Base-by-base conservation (phyloP, 2,888 invertebrate genomes). In the Masnerella sp. region DNA sequence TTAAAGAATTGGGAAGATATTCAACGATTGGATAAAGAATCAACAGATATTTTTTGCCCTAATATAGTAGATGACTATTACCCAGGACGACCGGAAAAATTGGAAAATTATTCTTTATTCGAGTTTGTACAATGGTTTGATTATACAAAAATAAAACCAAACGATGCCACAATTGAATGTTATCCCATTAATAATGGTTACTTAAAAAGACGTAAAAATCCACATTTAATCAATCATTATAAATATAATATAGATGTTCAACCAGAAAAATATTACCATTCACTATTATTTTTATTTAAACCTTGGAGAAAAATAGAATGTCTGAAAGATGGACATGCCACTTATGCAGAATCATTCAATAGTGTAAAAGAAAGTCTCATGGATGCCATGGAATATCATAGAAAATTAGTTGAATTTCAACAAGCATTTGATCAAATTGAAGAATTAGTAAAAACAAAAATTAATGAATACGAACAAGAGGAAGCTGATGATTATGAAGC, bases 21-120 rank as follows among this genome's bases (percentile, higher is more conserved):
- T 9, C 25, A 56, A 56, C 25, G 49, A 8, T 38, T 78, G 14
- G 14, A 51, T 32, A 11, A 15, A 11, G 52, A 79, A 5, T 81
- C 82, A 28, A 78, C 75, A 9, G 77, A 82, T 51, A 77, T 82
- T 32, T 83, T 78, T 71, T 81, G 67, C 64, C 77, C 61, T 2
- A 77, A 75, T 56, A 76, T 80, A 47, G 73, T 82, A 17, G 82
- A 84, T 69, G 61, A 78, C 51, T 42, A 78, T 56, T 83, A 83
- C 70, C 82, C 81, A 40, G 65, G 58, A 2, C 34, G 83, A 43
- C 83, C 83, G 14, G 34, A 74, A 49, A 75, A 80, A 45, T 78
- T 82, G 34, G 72, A 82, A 42, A 11, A n/a, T 32, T 45, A 47
- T 30, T 59, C 43, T 47, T 69, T 79, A 36, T 81, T 79, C 34